Evolutionary conservation across 2,797 vertebrate species (phyloP).

Genomic region (Sciurus carolinensis): DNA sequence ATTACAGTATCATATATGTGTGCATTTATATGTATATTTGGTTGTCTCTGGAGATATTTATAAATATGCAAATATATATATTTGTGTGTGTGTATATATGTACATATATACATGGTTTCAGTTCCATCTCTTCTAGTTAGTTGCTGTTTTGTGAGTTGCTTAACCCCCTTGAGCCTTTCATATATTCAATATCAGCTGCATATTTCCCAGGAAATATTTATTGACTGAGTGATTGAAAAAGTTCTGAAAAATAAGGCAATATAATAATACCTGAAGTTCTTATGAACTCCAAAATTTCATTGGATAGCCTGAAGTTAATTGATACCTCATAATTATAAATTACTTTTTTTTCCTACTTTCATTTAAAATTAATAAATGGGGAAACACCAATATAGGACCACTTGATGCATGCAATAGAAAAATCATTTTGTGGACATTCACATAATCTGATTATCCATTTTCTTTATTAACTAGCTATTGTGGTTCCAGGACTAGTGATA

Average conservation of each 20-base stretch:
- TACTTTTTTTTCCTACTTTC: not conserved
- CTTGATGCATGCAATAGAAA: not conserved
- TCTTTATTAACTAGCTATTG: constrained; percentile 6
- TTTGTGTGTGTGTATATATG: not conserved
- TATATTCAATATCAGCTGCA: constrained; percentile 34
- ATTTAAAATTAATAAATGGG: constrained; percentile 26
- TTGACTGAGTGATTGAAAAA: not conserved
- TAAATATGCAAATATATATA: not conserved
- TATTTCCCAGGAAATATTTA: constrained; percentile 54
- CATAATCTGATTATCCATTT: not conserved
- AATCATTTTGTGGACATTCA: constrained; percentile 7
- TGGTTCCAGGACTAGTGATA: not conserved
- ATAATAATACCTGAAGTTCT: constrained; percentile 30
- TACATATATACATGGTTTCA: not conserved
- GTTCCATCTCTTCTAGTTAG: constrained; percentile 21
- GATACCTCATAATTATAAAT: constrained; percentile 35
- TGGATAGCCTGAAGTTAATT: constrained; percentile 41
- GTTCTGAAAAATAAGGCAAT: constrained; percentile 53
- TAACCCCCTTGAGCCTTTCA: not conserved
- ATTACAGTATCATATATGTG: not conserved
- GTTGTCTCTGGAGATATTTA: not conserved
- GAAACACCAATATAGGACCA: not conserved
- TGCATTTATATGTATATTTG: not conserved
- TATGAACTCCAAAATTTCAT: not conserved
- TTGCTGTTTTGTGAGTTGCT: not conserved